phyloP scores from a whole-genome alignment of 2,888 invertebrate species.

The Drosophila neonasuta region DNA sequence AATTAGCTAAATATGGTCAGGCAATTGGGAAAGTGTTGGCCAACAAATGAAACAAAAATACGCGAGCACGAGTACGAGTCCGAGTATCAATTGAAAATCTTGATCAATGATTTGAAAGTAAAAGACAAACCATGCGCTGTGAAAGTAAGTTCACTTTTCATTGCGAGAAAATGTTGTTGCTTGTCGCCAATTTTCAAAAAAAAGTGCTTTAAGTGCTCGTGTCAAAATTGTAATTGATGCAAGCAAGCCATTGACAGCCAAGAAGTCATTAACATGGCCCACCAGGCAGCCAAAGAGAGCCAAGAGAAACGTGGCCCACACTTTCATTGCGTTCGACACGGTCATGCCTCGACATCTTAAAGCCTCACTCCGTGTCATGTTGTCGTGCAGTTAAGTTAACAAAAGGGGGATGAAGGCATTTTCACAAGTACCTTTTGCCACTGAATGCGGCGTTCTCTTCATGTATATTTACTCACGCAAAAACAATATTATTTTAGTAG shows the following conservation, averaged over 20 bases:
- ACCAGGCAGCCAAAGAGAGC: conserved; percentile 18
- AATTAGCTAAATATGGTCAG: conserved; percentile 66
- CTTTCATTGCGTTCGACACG: conserved; percentile 70
- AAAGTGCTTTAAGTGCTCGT: conserved; percentile 57
- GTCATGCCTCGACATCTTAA: conserved; percentile 60
- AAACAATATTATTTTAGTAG: background rate
- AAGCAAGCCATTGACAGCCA: conserved; percentile 41
- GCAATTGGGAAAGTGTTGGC: conserved; percentile 67
- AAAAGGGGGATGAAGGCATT: background rate
- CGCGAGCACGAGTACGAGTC: conserved; percentile 5
- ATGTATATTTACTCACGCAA: background rate
- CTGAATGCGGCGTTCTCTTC: background rate
- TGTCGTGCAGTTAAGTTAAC: conserved; percentile 13
- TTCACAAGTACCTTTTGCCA: conserved; percentile 1
- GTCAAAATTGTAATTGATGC: conserved; percentile 72
- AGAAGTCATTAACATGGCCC: conserved; percentile 43
- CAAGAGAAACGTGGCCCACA: conserved; percentile 51
- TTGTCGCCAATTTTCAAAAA: conserved; percentile 14
- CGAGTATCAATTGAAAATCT: conserved; percentile 62
- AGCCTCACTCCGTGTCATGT: conserved; percentile 33
- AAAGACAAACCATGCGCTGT: conserved; percentile 44
- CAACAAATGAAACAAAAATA: conserved; percentile 26
- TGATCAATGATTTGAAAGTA: conserved; percentile 74
- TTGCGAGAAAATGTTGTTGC: conserved; percentile 38
- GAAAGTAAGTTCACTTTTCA: conserved; percentile 71